These are phyloP conservation scores for Bryconaethiops microstoma DNA, from an alignment of 2,797 vertebrate genomes.

Conservation along the genomic window DNA sequence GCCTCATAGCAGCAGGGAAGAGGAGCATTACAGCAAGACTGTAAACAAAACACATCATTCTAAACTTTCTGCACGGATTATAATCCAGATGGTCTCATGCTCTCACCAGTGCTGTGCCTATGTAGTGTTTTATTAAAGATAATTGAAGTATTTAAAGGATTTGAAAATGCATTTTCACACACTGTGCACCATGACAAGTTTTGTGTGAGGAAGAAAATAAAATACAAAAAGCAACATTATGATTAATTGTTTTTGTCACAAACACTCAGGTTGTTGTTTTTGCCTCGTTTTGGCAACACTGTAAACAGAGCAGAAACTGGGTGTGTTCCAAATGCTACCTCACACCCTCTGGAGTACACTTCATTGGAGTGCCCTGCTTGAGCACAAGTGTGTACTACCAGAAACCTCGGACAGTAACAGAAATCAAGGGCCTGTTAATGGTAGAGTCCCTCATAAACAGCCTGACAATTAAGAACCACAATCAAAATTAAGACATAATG, in stretches of 20 bases:
- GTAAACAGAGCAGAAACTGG: conserved; percentile 12
- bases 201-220: conserved; percentile 1
- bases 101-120: neutral
- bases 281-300: conserved; percentile 1
- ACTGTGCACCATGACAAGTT: neutral
- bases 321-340: neutral
- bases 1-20: conserved; percentile 50
- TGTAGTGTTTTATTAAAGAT: conserved; percentile 27
- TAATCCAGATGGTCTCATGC: neutral
- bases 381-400: neutral
- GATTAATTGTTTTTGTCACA: neutral
- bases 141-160: conserved; percentile 16
- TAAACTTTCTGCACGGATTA: neutral
- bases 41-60: conserved; percentile 41
- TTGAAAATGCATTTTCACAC: neutral
- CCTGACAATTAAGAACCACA: conserved; percentile 4
- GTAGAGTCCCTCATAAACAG: neutral
- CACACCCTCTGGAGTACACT: conserved; percentile 1
- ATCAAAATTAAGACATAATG: conserved; percentile 8
- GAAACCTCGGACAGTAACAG: neutral
- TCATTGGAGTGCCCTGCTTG: neutral
- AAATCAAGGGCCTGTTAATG: neutral
- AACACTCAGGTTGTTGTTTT: conserved; percentile 3
- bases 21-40: conserved; percentile 32
- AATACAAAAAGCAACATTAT: neutral